These are phyloP conservation scores for Xanthia togata DNA, from an alignment of 2,888 invertebrate genomes.

Conservation along the genomic window DNA sequence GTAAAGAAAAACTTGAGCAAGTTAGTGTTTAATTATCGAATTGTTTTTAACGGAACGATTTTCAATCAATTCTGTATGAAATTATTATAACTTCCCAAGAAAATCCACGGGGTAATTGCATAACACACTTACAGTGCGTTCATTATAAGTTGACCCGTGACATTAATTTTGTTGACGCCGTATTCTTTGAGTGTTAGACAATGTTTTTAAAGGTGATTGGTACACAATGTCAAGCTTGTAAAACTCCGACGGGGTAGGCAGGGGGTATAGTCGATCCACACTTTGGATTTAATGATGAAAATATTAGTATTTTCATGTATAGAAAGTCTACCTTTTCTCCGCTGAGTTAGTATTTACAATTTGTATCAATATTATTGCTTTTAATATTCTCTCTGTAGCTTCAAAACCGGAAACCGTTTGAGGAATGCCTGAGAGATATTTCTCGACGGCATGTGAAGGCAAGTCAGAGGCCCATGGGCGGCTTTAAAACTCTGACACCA, in stretches of 20 bases:
- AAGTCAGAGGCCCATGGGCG: too few species aligned
- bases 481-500: too few species aligned
- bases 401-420: background rate
- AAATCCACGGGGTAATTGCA: too few species aligned
- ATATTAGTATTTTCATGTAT: too few species aligned
- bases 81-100: background rate
- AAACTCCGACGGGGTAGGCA: background rate
- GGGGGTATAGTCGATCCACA: background rate
- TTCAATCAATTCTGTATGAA: conserved; percentile 43
- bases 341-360: conserved; percentile 6
- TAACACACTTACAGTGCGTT: too few species aligned
- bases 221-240: too few species aligned
- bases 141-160: too few species aligned
- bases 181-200: too few species aligned
- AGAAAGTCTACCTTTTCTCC: background rate
- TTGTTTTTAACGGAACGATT: conserved; percentile 48
- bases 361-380: conserved; percentile 16
- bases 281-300: background rate
- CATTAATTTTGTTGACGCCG: background rate
- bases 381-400: background rate
- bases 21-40: conserved; percentile 54
- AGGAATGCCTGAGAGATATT: too few species aligned
- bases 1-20: conserved; percentile 64
- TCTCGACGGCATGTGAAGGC: too few species aligned
- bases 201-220: background rate